These are phyloP conservation scores for Osmoderma eremita DNA, from an alignment of 2,888 invertebrate genomes.

Conservation along the genomic window DNA sequence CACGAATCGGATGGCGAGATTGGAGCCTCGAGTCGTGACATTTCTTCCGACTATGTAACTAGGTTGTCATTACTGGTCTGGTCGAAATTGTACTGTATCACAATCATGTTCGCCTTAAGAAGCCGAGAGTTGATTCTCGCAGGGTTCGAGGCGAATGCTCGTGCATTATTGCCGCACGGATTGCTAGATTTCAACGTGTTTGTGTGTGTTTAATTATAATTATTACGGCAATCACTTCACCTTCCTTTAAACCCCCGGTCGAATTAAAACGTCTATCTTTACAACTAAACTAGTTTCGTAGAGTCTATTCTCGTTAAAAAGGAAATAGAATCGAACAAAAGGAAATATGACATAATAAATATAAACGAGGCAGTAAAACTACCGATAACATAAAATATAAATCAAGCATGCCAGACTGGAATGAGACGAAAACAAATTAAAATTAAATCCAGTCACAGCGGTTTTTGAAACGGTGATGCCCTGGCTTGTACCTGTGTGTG, in stretches of 20 bases:
- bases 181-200: too few relatives aligned
- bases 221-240: too few relatives aligned
- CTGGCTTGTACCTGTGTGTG: conserved; percentile 21
- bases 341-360: neutral
- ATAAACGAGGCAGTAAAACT: neutral
- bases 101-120: conserved; percentile 41
- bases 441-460: conserved; percentile 12
- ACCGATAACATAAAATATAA: conserved; percentile 18
- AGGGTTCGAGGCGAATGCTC: too few relatives aligned
- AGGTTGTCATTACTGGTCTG: conserved; percentile 59
- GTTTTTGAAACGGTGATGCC: conserved; percentile 10
- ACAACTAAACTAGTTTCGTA: too few relatives aligned
- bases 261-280: too few relatives aligned
- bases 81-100: conserved; percentile 59
- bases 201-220: too few relatives aligned
- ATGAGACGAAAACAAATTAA: conserved; percentile 31
- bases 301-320: too few relatives aligned
- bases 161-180: too few relatives aligned
- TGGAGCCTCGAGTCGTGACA: conserved; percentile 57
- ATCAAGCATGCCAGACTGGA: conserved; percentile 16
- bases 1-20: conserved; percentile 54
- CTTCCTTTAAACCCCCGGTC: too few relatives aligned
- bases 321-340: neutral
- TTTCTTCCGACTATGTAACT: conserved; percentile 56
- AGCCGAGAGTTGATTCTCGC: too few relatives aligned